Evolutionary conservation across 1,140 invertebrate genomes (phyloP).

Genomic region (Bombyx mandarina): DNA sequence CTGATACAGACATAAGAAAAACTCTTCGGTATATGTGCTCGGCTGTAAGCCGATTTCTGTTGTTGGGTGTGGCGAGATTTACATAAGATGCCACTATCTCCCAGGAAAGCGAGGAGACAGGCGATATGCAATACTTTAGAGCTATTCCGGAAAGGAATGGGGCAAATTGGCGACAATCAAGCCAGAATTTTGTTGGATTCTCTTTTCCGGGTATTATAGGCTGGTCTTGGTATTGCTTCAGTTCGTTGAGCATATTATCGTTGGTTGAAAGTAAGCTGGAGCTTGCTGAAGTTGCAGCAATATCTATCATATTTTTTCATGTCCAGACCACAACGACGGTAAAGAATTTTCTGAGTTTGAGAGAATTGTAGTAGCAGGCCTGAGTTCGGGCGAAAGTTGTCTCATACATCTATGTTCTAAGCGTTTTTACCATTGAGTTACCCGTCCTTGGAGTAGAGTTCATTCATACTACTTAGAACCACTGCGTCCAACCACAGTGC

Average conservation of each 20-base stretch:
- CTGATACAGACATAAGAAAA: constrained; percentile 29
- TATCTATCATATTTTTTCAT: constrained; percentile 17
- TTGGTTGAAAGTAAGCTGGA: constrained; percentile 9
- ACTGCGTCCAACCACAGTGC: no score
- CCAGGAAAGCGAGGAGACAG: constrained; percentile 26
- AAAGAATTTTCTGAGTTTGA: constrained; percentile 12
- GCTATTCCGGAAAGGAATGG: constrained; percentile 25
- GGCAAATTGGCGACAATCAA: constrained; percentile 17
- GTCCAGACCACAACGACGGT: constrained; percentile 18
- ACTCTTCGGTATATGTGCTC: constrained; percentile 30
- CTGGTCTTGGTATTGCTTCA: constrained; percentile 21
- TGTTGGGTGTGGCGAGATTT: constrained; percentile 29
- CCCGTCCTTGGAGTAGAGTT: no score
- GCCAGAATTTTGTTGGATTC: constrained; percentile 21
- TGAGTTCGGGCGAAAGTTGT: constrained; percentile 19
- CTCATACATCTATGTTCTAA: constrained; percentile 24
- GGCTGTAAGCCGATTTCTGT: constrained; percentile 27
- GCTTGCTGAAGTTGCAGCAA: constrained; percentile 7
- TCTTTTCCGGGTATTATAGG: constrained; percentile 14
- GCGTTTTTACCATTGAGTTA: not conserved
- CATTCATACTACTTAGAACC: no score
- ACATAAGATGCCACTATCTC: constrained; percentile 29
- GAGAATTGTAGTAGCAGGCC: not conserved
- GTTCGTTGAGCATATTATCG: constrained; percentile 18
- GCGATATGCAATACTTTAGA: constrained; percentile 25